Evolutionary conservation across 2,797 vertebrate genomes (phyloP).

Genomic region (Sebastes taczanowskii): DNA sequence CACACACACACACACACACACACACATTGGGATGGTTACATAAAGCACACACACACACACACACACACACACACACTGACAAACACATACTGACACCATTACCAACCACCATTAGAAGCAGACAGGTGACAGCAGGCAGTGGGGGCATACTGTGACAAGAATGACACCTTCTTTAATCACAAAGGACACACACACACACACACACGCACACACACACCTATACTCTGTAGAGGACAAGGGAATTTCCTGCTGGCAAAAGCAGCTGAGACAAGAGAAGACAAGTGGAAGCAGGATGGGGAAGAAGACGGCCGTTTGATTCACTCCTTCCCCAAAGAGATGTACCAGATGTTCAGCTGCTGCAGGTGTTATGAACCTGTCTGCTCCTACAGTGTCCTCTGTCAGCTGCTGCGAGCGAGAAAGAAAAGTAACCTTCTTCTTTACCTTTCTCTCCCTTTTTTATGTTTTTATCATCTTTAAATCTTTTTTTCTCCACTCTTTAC

Average conservation of each 20-base stretch:
- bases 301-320: slow-evolving; percentile 9
- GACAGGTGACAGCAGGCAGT: slow-evolving; percentile 60
- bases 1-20: background rate
- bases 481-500: background rate
- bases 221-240: slow-evolving; percentile 1
- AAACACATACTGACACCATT: slow-evolving; percentile 26
- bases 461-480: background rate
- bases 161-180: slow-evolving; percentile 62
- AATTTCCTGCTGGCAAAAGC: slow-evolving; percentile 10
- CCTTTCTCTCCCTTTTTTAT: background rate
- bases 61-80: background rate
- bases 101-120: slow-evolving; percentile 32
- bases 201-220: background rate
- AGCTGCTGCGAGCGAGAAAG: background rate
- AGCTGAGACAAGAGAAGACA: background rate
- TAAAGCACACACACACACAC: too few species aligned
- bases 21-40: background rate
- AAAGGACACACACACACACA: slow-evolving; percentile 4
- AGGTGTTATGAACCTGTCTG: slow-evolving; percentile 24
- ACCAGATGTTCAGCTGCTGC: slow-evolving; percentile 46
- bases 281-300: background rate
- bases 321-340: slow-evolving; percentile 2
- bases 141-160: slow-evolving; percentile 50
- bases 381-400: slow-evolving; percentile 34
- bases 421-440: background rate